Conservation (phyloP, 1,140 invertebrate species). For the Hestina assimilis region DNA sequence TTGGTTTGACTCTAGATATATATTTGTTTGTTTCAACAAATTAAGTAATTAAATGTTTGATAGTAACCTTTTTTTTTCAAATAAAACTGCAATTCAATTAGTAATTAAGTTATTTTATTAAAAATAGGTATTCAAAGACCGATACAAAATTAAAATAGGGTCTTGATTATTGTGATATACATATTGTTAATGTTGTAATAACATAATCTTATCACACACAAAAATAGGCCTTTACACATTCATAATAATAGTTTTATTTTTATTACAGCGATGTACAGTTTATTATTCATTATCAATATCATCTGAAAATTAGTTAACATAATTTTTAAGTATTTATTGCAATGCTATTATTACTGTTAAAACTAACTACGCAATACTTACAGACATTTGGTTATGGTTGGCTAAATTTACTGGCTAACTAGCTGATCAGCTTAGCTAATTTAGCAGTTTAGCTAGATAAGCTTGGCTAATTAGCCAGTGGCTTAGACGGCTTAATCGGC, state of each 20-base stretch:
- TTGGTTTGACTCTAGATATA: too few species aligned
- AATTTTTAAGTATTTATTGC: slow-evolving; percentile 10
- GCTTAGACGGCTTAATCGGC: too few species aligned
- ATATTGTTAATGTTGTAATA: slow-evolving; percentile 28
- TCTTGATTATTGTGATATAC: slow-evolving; percentile 39
- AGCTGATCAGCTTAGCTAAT: too few species aligned
- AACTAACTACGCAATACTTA: slow-evolving; percentile 14
- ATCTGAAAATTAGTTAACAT: background rate
- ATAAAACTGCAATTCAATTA: slow-evolving; percentile 19
- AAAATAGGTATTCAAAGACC: slow-evolving; percentile 73
- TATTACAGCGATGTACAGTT: slow-evolving; percentile 12
- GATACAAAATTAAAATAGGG: slow-evolving; percentile 67
- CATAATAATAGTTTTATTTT: slow-evolving; percentile 12
- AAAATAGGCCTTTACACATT: slow-evolving; percentile 42
- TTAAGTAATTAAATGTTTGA: too few species aligned
- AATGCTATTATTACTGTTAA: background rate
- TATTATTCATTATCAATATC: background rate
- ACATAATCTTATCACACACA: slow-evolving; percentile 36
- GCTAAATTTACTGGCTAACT: too few species aligned
- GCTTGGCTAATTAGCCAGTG: too few species aligned
- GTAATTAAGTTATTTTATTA: slow-evolving; percentile 72
- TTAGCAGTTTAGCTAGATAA: too few species aligned
- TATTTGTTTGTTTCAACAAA: too few species aligned
- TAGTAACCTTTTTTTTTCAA: background rate
- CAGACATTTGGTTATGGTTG: background rate